Conservation (phyloP, 1,140 invertebrate species). For the Drosophila baimaii region DNA sequence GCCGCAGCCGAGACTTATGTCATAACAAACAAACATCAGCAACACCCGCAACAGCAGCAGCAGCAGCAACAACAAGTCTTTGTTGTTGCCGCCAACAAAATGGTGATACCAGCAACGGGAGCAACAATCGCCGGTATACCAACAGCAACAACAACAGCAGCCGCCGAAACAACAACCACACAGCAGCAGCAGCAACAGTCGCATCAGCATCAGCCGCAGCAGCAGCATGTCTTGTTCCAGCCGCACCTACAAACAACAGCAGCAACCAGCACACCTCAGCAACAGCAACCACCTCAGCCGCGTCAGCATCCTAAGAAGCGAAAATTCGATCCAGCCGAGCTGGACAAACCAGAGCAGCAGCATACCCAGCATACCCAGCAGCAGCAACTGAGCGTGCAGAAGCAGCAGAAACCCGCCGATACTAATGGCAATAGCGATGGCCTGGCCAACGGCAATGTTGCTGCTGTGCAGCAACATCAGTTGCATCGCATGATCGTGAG, state of each 20-base stretch:
- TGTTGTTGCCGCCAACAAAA: constrained; percentile 76
- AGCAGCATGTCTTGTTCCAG: constrained; percentile 74
- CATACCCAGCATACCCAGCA: constrained; percentile 53
- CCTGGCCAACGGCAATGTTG: constrained; percentile 68
- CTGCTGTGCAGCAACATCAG: constrained; percentile 64
- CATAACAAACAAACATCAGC: constrained; percentile 73
- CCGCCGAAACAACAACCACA: constrained; percentile 41
- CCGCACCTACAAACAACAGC: constrained; percentile 73
- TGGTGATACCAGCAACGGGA: constrained; percentile 80
- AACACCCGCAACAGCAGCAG: constrained; percentile 46
- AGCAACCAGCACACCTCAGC: constrained; percentile 71
- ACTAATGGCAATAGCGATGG: constrained; percentile 58
- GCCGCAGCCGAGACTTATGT: constrained; percentile 75
- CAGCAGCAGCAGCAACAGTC: constrained; percentile 36
- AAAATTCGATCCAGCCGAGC: constrained; percentile 93
- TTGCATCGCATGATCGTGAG: constrained; percentile 65
- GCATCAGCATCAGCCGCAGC: constrained; percentile 54
- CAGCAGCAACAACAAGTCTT: constrained; percentile 61
- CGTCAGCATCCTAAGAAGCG: constrained; percentile 94
- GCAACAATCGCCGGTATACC: constrained; percentile 68
- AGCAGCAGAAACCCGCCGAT: constrained; percentile 49
- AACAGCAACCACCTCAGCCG: constrained; percentile 83
- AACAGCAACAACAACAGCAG: constrained; percentile 71
- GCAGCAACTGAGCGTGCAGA: constrained; percentile 49
- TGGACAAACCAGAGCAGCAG: constrained; percentile 88